Evolutionary conservation across 1,140 invertebrate genomes (phyloP).

Genomic region (Bombus superbus): DNA sequence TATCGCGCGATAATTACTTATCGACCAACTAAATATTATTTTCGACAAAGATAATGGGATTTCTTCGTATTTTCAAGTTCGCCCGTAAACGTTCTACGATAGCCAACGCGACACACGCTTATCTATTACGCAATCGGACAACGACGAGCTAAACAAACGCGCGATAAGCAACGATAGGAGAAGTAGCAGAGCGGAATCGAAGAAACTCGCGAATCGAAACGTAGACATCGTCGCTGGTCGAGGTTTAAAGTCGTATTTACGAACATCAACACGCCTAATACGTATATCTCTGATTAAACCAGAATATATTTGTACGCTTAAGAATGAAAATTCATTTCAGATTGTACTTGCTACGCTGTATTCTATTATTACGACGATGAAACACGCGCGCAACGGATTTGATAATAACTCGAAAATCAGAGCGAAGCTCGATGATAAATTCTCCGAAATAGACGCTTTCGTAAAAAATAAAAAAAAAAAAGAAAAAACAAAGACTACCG

Average conservation of each 20-base stretch:
- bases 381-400: background rate
- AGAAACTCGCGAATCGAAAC: background rate
- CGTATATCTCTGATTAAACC: background rate
- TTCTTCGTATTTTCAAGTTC: background rate
- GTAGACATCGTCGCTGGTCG: no score
- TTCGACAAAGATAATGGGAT: no score
- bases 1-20: no score
- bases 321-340: background rate
- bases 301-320: background rate
- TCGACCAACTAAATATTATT: no score
- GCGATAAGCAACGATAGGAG: background rate
- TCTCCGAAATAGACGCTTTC: background rate
- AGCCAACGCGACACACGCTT: background rate
- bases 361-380: background rate
- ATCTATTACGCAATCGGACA: slow-evolving; percentile 9
- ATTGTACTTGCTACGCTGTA: background rate
- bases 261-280: no score
- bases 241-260: background rate
- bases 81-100: background rate
- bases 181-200: background rate
- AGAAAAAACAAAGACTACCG: no score
- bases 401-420: background rate
- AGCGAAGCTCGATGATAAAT: background rate
- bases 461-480: background rate
- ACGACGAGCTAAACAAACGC: background rate